These are phyloP conservation scores for Drosophila equinoxialis DNA, from an alignment of 1,140 invertebrate species.

Conservation along the genomic window DNA sequence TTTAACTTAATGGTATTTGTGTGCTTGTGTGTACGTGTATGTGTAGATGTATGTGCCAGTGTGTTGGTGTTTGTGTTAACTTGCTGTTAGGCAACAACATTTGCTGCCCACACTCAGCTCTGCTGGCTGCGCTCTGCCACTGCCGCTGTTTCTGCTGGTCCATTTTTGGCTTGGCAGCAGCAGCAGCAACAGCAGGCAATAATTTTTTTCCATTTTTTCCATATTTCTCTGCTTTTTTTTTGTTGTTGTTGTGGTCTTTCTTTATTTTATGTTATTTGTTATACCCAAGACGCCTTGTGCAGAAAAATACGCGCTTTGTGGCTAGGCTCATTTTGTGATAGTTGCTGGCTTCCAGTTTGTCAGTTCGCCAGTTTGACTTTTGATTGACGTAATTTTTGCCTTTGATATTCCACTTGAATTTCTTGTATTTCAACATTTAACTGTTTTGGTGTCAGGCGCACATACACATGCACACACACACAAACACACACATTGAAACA, in stretches of 20 bases:
- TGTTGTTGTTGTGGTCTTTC: conserved; percentile 23
- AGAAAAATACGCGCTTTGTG: conserved; percentile 61
- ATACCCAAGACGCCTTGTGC: conserved; percentile 66
- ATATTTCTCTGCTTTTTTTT: conserved; percentile 7
- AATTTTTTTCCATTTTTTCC: conserved; percentile 39
- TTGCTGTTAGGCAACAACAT: conserved; percentile 73
- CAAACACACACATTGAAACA: conserved; percentile 47
- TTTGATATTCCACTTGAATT: conserved; percentile 80
- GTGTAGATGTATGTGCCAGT: conserved; percentile 29
- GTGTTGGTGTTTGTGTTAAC: conserved; percentile 31
- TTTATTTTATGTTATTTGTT: conserved; percentile 37
- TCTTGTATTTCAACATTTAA: conserved; percentile 81
- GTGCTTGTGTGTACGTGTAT: conserved; percentile 26
- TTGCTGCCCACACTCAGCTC: conserved; percentile 75
- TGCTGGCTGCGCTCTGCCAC: conserved; percentile 37
- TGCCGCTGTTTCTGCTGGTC: conserved; percentile 60
- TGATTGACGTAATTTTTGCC: conserved; percentile 80
- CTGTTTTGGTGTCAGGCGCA: conserved; percentile 77
- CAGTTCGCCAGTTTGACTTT: conserved; percentile 68
- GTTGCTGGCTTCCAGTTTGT: conserved; percentile 50
- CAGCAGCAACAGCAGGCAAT: conserved; percentile 37
- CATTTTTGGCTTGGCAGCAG: conserved; percentile 71
- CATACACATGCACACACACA: conserved; percentile 67
- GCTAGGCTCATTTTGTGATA: conserved; percentile 57
- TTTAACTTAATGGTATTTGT: conserved; percentile 11